Percentiles rank a stretch among this genome's conserved stretches.
These are phyloP conservation scores for Nerophis ophidion DNA, from an alignment of 2,113 vertebrate species.

Conservation along the genomic window DNA sequence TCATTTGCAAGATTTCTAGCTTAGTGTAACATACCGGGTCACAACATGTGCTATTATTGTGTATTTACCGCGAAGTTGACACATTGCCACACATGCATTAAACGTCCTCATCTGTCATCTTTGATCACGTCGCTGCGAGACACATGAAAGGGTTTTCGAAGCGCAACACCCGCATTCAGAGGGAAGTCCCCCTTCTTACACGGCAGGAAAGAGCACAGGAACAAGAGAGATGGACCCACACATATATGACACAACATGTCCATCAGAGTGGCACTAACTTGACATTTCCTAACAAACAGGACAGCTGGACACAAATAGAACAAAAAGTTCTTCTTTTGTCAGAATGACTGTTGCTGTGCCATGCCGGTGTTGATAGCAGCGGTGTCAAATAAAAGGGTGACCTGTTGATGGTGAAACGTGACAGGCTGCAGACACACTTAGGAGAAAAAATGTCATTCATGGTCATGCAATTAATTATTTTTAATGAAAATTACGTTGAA, in stretches of 20 bases:
- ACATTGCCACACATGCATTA: constrained; percentile 40
- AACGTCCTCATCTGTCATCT: constrained; percentile 29
- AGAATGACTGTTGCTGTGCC: constrained; percentile 17
- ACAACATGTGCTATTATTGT: background rate
- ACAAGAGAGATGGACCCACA: constrained; percentile 27
- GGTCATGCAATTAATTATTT: too few species aligned
- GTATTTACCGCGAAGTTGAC: constrained; percentile 47
- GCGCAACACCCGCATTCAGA: constrained; percentile 49
- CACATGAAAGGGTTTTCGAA: constrained; percentile 36
- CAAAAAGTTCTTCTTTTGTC: constrained; percentile 16
- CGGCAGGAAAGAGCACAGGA: constrained; percentile 53
- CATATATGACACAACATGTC: constrained; percentile 63
- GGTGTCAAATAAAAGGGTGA: constrained; percentile 8
- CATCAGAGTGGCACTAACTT: constrained; percentile 36
- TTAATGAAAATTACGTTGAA: too few species aligned
- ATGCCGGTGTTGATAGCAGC: constrained; percentile 19
- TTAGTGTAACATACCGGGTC: background rate
- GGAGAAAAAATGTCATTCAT: background rate
- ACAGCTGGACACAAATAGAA: constrained; percentile 25
- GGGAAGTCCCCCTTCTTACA: constrained; percentile 48
- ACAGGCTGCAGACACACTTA: background rate
- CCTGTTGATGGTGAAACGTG: background rate
- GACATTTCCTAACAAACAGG: constrained; percentile 31
- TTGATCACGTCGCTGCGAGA: constrained; percentile 49
- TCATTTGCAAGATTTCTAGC: background rate